A percentile compares a stretch with the other conserved stretches of the same genome.
Evolutionary conservation across 1,140 invertebrate species (phyloP).

Genomic region (Zaprionus taronus): DNA sequence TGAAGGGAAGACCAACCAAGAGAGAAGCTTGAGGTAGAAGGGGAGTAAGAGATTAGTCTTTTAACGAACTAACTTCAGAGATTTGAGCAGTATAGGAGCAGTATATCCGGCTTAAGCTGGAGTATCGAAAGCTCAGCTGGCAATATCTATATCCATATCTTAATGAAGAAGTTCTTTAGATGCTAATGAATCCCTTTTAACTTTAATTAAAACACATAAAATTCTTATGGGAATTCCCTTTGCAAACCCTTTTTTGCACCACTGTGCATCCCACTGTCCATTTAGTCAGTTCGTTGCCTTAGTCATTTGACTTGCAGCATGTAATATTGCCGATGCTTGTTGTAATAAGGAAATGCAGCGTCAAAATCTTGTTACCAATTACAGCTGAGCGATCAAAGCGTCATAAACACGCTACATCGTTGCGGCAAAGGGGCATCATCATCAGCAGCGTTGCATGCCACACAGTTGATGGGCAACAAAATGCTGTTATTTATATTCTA

Average conservation of each 20-base stretch:
- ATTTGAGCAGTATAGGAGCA: no score
- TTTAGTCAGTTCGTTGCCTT: conserved; percentile 15
- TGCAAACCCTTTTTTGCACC: not conserved
- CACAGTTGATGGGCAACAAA: conserved; percentile 54
- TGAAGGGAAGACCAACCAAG: not conserved
- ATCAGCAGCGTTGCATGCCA: conserved; percentile 29
- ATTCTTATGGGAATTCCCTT: not conserved
- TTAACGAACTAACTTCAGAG: no score
- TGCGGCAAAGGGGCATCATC: not conserved
- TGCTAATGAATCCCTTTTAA: no score
- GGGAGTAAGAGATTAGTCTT: not conserved
- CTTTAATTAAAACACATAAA: not conserved
- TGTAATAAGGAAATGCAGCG: conserved; percentile 64
- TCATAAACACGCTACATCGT: conserved; percentile 28
- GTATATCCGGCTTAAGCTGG: no score
- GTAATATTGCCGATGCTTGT: conserved; percentile 5
- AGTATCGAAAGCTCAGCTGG: no score
- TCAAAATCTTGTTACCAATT: conserved; percentile 47
- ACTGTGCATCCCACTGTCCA: conserved; percentile 2
- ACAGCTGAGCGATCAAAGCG: conserved; percentile 40
- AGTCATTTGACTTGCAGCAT: conserved; percentile 9
- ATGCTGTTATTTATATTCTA: conserved; percentile 76
- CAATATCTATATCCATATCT: no score
- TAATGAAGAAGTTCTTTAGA: no score
- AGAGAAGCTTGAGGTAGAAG: no score